Base-by-base conservation (phyloP, 2,888 invertebrate genomes). In the Amblyjoppa fuscipennis region DNA sequence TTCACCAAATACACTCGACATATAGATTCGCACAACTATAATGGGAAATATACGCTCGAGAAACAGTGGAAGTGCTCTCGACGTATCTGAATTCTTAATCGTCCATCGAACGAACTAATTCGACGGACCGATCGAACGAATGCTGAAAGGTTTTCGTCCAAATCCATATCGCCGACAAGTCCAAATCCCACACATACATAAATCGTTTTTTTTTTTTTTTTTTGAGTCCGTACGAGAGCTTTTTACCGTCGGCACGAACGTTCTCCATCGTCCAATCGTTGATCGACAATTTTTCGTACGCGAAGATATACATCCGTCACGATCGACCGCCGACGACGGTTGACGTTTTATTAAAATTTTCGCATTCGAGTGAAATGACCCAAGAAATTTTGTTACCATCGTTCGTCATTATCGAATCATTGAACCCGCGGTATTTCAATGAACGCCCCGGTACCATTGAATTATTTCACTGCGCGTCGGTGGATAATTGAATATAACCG, bases 371-470 rank as follows among this genome's bases (percentile, higher is more conserved):
- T 64, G 31, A 61, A 75, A 45, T n/a, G 31, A 76, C 13, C 28
- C 20, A n/a, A 45, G 49, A 25, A 53, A 71, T 45, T 34, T 73
- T 34, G 3, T 68, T 64, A 25, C 31, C 71, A 20, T 61, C 76
- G 69, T 80, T 77, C 68, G 11, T 70, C 49, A 80, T 85, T 80
- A 64, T 77, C 76, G 49, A 85, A 77, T 80, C 68, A 68, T 73
- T 45, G 59, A 66, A 31, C 25, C 13, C 56, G 31, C 9, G 49
- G 25, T 59, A 51, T 64, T 78, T 81, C 73, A 77, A 34, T 56
- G 41, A 16, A 61, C 49, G 59, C 9, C 31, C 41, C 41, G 41
- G 80, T 9, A 53, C 38, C 41, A 69, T 74, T 31, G 69, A 77
- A 70, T 85, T 81, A 75, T 79, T 79, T 74, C 70, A 45, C 45